These are phyloP conservation scores for Adelosebastes latens DNA, from an alignment of 2,797 vertebrate species.

Conservation along the genomic window DNA sequence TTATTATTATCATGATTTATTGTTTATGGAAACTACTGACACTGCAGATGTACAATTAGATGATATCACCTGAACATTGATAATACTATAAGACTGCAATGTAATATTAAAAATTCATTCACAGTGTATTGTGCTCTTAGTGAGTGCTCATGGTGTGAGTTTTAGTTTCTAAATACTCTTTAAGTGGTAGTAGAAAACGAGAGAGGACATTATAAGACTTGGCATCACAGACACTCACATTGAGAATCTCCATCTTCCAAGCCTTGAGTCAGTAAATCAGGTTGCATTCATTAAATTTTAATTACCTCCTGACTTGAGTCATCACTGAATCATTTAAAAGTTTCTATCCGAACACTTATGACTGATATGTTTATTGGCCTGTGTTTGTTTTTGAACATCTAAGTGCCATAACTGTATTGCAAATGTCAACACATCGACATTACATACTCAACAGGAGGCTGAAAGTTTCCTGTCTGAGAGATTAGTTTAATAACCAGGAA, in stretches of 20 bases:
- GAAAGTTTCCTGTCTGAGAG: conserved; percentile 28
- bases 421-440: conserved; percentile 1
- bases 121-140: neutral
- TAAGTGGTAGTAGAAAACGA: conserved; percentile 2
- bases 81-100: neutral
- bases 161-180: conserved; percentile 4
- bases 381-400: conserved; percentile 5
- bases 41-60: neutral
- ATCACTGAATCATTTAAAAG: neutral
- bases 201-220: neutral
- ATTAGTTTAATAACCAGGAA: conserved; percentile 38
- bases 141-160: neutral
- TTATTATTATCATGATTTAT: conserved; percentile 6
- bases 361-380: neutral
- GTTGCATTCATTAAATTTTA: conserved; percentile 10
- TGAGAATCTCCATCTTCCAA: neutral
- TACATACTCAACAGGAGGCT: neutral
- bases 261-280: conserved; percentile 4
- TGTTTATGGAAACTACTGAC: neutral
- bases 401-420: neutral
- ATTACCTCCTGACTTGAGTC: conserved; percentile 1
- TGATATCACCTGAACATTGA: neutral
- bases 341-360: neutral
- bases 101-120: neutral
- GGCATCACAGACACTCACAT: neutral